Evolutionary conservation across 2,888 invertebrate genomes (phyloP), one percentile per base, ranked within the genome.

Genomic region (Caenorhabditis wallacei): DNA sequence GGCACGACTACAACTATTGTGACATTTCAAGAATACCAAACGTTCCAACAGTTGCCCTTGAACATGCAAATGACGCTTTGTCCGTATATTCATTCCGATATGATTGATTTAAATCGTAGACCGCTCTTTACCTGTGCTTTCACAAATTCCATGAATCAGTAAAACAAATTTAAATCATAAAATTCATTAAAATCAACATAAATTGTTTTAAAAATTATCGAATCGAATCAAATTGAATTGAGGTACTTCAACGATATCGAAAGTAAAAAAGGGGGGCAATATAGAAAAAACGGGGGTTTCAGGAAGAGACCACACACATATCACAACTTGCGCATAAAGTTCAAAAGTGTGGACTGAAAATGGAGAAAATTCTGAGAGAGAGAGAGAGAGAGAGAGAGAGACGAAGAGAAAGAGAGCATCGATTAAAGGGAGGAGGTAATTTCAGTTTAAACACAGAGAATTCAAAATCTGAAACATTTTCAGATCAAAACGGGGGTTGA

Each of bases 291-390:
- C 4, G 26, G 16, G 24, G 46, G 3, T 2, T 48, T 48, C 1
- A 4, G 18, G 18, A 43, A 20, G 24, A 10, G 43, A 30, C 59
- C 61, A 61, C 68, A 76, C 76, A 76, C 76, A 69, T 51, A 69
- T 76, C 76, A 76, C 76, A 76, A 76, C 76, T 61, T 76, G 76
- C 76, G 76, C 24, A 53, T 76, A 76, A 54, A 69, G 48, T 75
- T 66, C 75, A 66, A 56, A 56, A 57, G 66, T 69, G 76, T 61
- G 75, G 57, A 30, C 18, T 30, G 30, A 69, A 54, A 56, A 40
- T 43, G 37, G 61, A 37, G 13, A 24, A 16, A 61, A 40, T 18
- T 22, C 40, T 22, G 46, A 56, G 30, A 16, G 22, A 35, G 30
- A 54, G 20, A 40, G 20, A 59, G 74, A 63, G 43, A 64, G 40